These are phyloP conservation scores for Rhinolophus ferrumequinum DNA, from an alignment of 2,113 vertebrate species.

Conservation along the genomic window DNA sequence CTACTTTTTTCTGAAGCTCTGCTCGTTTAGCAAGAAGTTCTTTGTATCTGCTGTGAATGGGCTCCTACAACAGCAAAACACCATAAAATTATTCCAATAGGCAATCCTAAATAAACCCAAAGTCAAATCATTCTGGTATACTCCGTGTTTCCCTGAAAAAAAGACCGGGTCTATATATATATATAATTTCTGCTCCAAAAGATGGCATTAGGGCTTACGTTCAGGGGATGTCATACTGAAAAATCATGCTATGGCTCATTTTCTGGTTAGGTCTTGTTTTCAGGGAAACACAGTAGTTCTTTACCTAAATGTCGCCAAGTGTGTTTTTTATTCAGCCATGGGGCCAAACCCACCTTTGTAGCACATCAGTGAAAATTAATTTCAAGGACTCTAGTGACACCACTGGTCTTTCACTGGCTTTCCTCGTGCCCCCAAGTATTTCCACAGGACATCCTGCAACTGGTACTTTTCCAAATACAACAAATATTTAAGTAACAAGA, in stretches of 20 bases:
- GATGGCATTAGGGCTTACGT: too few relatives aligned
- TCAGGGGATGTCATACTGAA: too few relatives aligned
- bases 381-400: neutral
- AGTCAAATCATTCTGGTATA: neutral
- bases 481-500: neutral
- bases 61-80: conserved; percentile 87
- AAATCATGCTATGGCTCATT: too few relatives aligned
- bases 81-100: neutral
- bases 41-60: conserved; percentile 95
- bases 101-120: neutral
- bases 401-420: neutral
- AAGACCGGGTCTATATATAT: too few relatives aligned
- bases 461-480: neutral
- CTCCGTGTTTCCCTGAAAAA: too few relatives aligned
- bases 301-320: neutral
- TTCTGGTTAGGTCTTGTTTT: too few relatives aligned
- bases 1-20: conserved; percentile 96
- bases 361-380: neutral
- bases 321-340: neutral
- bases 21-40: conserved; percentile 95
- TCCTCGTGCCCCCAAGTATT: neutral
- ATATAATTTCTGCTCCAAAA: too few relatives aligned
- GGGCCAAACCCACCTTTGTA: neutral
- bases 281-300: too few relatives aligned
- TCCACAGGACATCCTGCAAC: neutral